Percentiles rank a stretch among this genome's conserved stretches.
These are phyloP conservation scores for Gortyna flavago DNA, from an alignment of 2,888 invertebrate species.

Conservation along the genomic window DNA sequence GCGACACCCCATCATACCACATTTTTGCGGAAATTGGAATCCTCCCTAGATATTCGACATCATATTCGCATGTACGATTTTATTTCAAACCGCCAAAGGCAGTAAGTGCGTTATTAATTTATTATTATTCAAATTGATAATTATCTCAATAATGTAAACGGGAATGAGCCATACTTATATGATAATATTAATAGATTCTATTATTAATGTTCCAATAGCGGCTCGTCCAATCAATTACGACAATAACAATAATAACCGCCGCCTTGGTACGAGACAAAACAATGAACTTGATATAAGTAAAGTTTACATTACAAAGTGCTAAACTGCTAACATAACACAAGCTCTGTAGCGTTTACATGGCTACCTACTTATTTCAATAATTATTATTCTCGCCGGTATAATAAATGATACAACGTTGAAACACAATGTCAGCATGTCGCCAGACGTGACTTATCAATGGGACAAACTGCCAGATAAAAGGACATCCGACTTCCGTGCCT, in stretches of 20 bases:
- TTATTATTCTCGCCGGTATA: slow-evolving; percentile 59
- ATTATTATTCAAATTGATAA: slow-evolving; percentile 30
- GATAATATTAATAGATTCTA: slow-evolving; percentile 59
- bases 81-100: slow-evolving; percentile 15
- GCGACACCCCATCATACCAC: slow-evolving; percentile 79
- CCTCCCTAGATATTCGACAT: slow-evolving; percentile 76
- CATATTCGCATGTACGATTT: slow-evolving; percentile 60
- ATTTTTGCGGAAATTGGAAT: slow-evolving; percentile 88
- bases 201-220: slow-evolving; percentile 66
- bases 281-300: slow-evolving; percentile 70
- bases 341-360: slow-evolving; percentile 53
- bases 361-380: slow-evolving; percentile 55
- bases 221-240: slow-evolving; percentile 69
- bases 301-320: slow-evolving; percentile 66
- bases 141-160: slow-evolving; percentile 44
- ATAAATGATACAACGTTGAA: slow-evolving; percentile 73
- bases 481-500: slow-evolving; percentile 75
- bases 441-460: slow-evolving; percentile 84
- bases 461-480: slow-evolving; percentile 77
- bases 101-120: slow-evolving; percentile 21
- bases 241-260: slow-evolving; percentile 70
- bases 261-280: slow-evolving; percentile 72
- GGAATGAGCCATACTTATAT: slow-evolving; percentile 49
- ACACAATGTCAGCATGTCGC: slow-evolving; percentile 75
- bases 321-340: slow-evolving; percentile 61